Evolutionary conservation across 2,888 invertebrate species (phyloP), one percentile per base, ranked within the genome.

Genomic region (Scaptomyza caliginosa): DNA sequence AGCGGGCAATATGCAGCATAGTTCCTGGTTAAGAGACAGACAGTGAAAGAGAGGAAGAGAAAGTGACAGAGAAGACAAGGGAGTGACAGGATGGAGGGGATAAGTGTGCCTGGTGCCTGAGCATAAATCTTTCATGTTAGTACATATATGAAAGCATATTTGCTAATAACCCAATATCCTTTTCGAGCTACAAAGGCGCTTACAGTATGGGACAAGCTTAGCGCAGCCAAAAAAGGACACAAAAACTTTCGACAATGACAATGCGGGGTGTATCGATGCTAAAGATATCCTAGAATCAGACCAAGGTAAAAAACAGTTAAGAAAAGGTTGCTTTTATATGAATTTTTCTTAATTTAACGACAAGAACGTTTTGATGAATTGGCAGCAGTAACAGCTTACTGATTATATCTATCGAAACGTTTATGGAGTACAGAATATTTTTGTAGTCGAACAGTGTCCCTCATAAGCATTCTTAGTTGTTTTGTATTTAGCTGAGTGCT

Each of bases 121-220:
- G 51, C 83, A 85, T 85, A 81, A 82, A 81, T 81, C 86, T 85
- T 81, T 85, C 77, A 76, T 85, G 80, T 82, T 67, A 52, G 45
- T 48, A 69, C 57, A 45, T 48, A 59, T 85, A 75, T 75, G 52
- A 85, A 74, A 81, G 81, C 81, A 81, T 82, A 81, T 81, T 85
- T 85, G 73, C 86, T 81, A 81, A 81, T 85, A 81, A 69, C 80
- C 83, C 80, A 83, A 85, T 81, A 81, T 82, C 83, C 80, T 65
- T 73, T 62, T 67, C 56, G 13, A 51, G 58, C 51, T 49, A 63
- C 63, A 63, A 67, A 49, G 68, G 63, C 60, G 49, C 54, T 51
- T 57, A 58, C 39, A 46, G 34, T 40, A 49, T 51, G 51, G 39
- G 40, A 59, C 28, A 50, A 34, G 36, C 34, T 10, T 21, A 38